Base-by-base conservation (phyloP, 2,888 invertebrate species). In the Agrotis exclamationis region DNA sequence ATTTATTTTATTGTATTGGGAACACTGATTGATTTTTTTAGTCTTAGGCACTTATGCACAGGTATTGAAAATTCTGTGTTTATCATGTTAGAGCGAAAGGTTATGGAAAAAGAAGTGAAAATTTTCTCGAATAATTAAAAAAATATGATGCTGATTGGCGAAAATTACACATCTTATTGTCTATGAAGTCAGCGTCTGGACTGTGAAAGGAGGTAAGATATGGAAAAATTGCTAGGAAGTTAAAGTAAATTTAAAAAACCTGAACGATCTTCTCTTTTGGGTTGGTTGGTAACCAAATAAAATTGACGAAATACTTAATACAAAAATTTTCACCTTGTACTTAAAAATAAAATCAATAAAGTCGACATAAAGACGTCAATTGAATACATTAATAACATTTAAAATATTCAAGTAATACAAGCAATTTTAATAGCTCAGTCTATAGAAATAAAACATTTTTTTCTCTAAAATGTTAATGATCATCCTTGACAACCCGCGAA, bases 401-500 rank as follows among this genome's bases (percentile, higher is more conserved):
- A 20, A 47, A 39, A 39, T 39, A 39, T 39, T 39, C 39, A 39
- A 59, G 3, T 14, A 20, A 57, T 16, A 63, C 28, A 22, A 16
- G 54, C 6, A 22, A 56, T 56, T 54, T 60, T 22, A 75, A 24
- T 45, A 33, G 47, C 58, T 58, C 53, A 24, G 9, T 60, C 22
- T 62, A 28, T 39, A 39, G 11, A 54, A 44, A 51, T 58, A 76
- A 14, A 13, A 28, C 5, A 24, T 47, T 51, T 57, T 50, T 48
- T 28, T n/a, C 6, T 14, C 28, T 53, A 3, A 47, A 63, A 70
- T 70, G 18, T 44, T 14, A 54, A 50, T 44, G 13, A 20, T 24
- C 4, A 33, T 48, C 74, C 65, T 79, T 62, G 65, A 53, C 4
- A 11, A 58, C 45, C 51, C 24, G 18, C 44, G 2, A 48, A 53